Base-by-base conservation (phyloP, 92 coral and sea anemone species). In the Zoanthus sociatus region DNA sequence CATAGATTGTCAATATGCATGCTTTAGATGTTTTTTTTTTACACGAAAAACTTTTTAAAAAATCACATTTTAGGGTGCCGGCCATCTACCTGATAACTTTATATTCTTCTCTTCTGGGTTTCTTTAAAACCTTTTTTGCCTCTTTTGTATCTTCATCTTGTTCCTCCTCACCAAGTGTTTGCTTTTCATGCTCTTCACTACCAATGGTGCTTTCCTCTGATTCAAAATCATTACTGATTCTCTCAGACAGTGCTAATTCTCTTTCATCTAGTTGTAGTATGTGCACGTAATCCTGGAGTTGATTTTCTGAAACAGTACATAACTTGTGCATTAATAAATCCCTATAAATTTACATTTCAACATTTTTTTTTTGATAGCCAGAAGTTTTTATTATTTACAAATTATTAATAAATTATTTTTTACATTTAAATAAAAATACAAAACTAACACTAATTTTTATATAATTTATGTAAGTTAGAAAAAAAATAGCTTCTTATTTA, bases 91-190 rank as follows among this genome's bases (percentile, higher is more conserved):
- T 93, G 76, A 95, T 88, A 7, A 97, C 91, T 93, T 94, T 97
- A 55, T 97, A 97, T 68, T 97, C 99, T 76, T 92, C 92, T 75
- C 85, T 76, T 71, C 87, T 97, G 75, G 99, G 99, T 87, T 87
- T 93, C 77, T 86, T 93, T 15, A 92, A 91, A 33, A 63, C 30
- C 72, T 88, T 88, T 45, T 73, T 44, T 55, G 54, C 26, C 13
- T 45, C 4, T 37, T 37, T 37, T 4, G 4, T 21, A 17, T 15
- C 63, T 42, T 26, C 37, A 53, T 51, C 12, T 11, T 14, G 69
- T 17, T 42, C 56, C 9, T 92, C 89, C 13, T 77, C 66, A 10
- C 70, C 69, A 31, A 17, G 70, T 42, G 55, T 5, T 46, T 63
- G 71, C 51, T 17, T 72, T 2, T 11, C 44, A 76, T 2, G 30